Evolutionary conservation across 2,113 vertebrate species (phyloP).

Genomic region (Taxidea taxus): DNA sequence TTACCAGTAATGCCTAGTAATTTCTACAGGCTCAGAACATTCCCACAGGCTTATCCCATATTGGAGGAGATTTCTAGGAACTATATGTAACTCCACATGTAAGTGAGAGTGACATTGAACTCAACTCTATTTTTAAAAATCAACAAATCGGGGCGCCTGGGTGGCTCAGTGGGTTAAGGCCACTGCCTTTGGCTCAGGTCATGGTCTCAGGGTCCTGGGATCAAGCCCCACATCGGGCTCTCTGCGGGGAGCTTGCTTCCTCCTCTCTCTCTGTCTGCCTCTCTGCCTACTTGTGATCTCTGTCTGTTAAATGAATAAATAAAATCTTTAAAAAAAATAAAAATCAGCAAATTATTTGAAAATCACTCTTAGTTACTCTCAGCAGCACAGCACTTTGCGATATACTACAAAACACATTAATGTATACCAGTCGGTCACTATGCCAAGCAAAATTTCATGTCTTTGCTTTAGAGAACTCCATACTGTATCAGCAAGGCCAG

Average conservation of each 20-base stretch:
- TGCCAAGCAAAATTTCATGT: not conserved
- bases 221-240: too few relatives aligned
- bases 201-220: too few relatives aligned
- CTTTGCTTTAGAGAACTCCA: not conserved
- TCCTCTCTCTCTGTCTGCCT: too few relatives aligned
- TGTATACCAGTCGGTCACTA: not conserved
- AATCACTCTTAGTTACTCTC: not conserved
- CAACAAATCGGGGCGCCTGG: too few relatives aligned
- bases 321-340: too few relatives aligned
- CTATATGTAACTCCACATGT: not conserved
- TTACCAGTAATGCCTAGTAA: not conserved
- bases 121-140: not conserved
- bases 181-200: too few relatives aligned
- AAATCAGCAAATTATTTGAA: not conserved
- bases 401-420: not conserved
- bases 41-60: not conserved
- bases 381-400: not conserved
- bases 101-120: not conserved
- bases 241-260: too few relatives aligned
- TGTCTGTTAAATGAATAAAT: too few relatives aligned
- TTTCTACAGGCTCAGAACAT: not conserved
- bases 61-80: not conserved
- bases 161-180: too few relatives aligned
- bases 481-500: not conserved
- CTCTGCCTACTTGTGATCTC: too few relatives aligned